Evolutionary conservation across 2,113 vertebrate species (phyloP), one percentile per base, ranked within the genome.

Genomic region (Pyxicephalus adspersus): DNA sequence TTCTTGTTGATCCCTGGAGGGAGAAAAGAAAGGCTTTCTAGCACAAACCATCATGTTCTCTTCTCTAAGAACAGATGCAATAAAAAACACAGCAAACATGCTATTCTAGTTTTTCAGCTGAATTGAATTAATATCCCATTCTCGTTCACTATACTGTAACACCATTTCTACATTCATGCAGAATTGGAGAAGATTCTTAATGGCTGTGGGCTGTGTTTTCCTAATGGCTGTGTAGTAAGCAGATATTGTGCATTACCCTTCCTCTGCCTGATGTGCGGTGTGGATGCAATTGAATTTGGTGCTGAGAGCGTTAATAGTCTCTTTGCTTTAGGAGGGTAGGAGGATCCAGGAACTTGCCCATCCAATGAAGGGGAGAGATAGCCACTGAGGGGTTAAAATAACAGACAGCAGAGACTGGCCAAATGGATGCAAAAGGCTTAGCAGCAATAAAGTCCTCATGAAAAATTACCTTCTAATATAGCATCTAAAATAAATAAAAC

Each of bases 161-260:
- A 65, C 38, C 66, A 54, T 74, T 74, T 81, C 68, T 55, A 74
- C 50, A 74, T 74, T 81, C 28, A 74, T 65, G 79, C 79, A 74
- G 79, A 81, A 74, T 52, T n/a, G 79, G 60, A 74, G 68, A 55
- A 38, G 79, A 57, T 74, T 81, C 70, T 50, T 74, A 81, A 81
- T 81, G 68, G 70, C 79, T 81, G 78, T 80, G 78, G 77, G 78
- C 67, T 71, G 68, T 55, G 68, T 73, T 73, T 22, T 66, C 60
- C 29, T 81, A 81, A 81, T 74, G 68, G 79, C 68, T 81, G 68
- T 74, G 79, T 25, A 55, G 45, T 23, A 67, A 81, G 78, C 66
- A 73, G 79, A 81, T 73, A 81, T 81, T 81, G 70, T 74, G 61
- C 79, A 74, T 81, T 81, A 65, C 26, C 70, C 51, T 20, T 45